Evolutionary conservation across 1,140 invertebrate genomes (phyloP).

Genomic region (Dinoponera quadriceps): DNA sequence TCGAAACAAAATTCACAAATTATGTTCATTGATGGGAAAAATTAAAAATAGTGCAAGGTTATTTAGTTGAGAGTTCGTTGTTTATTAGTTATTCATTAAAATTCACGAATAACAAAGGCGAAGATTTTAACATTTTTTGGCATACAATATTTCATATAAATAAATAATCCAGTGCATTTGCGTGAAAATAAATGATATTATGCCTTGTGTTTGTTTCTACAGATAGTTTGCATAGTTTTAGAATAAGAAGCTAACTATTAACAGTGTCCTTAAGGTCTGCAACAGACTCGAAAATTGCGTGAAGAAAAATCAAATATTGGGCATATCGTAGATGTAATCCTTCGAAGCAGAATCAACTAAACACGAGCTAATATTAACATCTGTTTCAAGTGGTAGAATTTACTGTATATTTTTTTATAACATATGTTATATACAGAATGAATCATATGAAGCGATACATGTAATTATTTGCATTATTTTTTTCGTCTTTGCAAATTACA

Average conservation of each 20-base stretch:
- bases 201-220: not conserved
- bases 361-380: not conserved
- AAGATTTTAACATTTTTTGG: conserved; percentile 25
- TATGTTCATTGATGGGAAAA: conserved; percentile 3
- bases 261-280: conserved; percentile 14
- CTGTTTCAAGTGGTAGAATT: conserved; percentile 9
- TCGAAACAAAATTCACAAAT: conserved; percentile 3
- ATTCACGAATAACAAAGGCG: conserved; percentile 25
- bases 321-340: not conserved
- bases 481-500: too few species aligned
- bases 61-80: not conserved
- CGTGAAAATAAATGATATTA: not conserved
- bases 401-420: conserved; percentile 48
- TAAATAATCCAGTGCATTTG: conserved; percentile 11
- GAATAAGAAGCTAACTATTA: not conserved
- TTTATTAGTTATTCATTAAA: conserved; percentile 38
- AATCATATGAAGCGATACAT: too few species aligned
- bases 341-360: not conserved
- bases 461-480: too few species aligned
- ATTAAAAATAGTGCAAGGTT: not conserved
- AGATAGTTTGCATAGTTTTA: not conserved
- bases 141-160: conserved; percentile 8
- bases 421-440: conserved; percentile 15
- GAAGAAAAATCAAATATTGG: not conserved
- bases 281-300: not conserved